phyloP scores from a whole-genome alignment of 2,113 vertebrate species.

The Thermophis baileyi region DNA sequence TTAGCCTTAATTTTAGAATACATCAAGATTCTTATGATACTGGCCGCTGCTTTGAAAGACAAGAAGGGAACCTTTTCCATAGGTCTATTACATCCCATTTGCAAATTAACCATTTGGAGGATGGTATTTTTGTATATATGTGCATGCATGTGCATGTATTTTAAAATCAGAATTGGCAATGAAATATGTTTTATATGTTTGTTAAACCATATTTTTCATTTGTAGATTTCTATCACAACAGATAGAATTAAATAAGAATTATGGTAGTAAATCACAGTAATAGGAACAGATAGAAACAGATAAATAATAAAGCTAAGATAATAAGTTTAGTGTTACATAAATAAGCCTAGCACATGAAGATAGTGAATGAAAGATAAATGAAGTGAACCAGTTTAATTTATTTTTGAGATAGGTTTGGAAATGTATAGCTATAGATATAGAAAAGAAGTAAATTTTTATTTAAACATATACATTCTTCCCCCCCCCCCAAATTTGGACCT shows the following conservation, averaged over 20 bases:
- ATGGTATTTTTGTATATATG: not conserved
- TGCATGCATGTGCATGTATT: not conserved
- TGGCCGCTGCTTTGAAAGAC: not conserved
- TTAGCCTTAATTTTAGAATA: not conserved
- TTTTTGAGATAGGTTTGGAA: not conserved
- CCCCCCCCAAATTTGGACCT: not conserved
- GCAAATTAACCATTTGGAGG: not conserved
- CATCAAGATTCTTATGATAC: not conserved
- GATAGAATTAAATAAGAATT: not conserved
- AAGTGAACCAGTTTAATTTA: not conserved
- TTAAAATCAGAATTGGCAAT: not conserved
- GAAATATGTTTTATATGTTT: not conserved
- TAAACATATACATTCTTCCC: not conserved
- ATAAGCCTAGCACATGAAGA: not conserved
- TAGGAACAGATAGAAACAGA: not conserved
- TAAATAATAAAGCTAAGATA: not conserved
- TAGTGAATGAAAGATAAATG: not conserved
- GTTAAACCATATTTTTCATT: not conserved
- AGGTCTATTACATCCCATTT: not conserved
- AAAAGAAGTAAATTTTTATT: not conserved
- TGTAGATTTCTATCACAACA: not conserved
- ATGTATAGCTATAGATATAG: not conserved
- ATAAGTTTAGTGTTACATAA: not conserved
- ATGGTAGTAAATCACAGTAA: not conserved
- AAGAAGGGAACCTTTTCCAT: not conserved